Percentiles rank a stretch among this genome's conserved stretches.
These are phyloP conservation scores for Laspeyria flexula DNA, from an alignment of 2,888 invertebrate genomes.

Conservation along the genomic window DNA sequence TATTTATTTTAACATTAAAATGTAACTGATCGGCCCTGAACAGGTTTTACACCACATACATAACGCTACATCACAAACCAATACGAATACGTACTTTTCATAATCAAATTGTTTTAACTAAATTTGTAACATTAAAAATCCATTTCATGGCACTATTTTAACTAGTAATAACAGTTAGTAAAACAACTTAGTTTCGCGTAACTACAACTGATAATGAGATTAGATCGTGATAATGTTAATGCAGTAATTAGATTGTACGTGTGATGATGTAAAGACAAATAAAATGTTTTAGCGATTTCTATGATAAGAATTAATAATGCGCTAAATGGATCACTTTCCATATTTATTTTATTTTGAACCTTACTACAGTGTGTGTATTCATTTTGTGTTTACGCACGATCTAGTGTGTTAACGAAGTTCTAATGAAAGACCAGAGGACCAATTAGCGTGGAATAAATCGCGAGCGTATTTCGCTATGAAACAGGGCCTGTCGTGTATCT, in stretches of 20 bases:
- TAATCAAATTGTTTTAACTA: not conserved
- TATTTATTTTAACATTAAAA: slow-evolving; percentile 39
- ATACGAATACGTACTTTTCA: slow-evolving; percentile 14
- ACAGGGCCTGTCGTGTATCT: slow-evolving; percentile 17
- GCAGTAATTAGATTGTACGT: slow-evolving; percentile 44
- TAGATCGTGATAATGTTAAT: slow-evolving; percentile 43
- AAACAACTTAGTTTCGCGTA: slow-evolving; percentile 32
- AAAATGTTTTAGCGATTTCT: slow-evolving; percentile 20
- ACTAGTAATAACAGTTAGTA: slow-evolving; percentile 16
- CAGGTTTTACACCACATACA: slow-evolving; percentile 16
- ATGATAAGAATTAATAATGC: slow-evolving; percentile 20
- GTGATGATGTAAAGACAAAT: slow-evolving; percentile 38
- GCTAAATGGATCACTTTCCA: not conserved
- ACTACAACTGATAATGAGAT: slow-evolving; percentile 41
- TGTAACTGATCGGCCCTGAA: slow-evolving; percentile 30
- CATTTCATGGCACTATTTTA: slow-evolving; percentile 9
- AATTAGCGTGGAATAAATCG: slow-evolving; percentile 41
- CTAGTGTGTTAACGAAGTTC: slow-evolving; percentile 31
- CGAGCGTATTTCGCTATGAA: slow-evolving; percentile 24
- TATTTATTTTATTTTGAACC: not conserved
- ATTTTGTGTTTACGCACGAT: slow-evolving; percentile 26
- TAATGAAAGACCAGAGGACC: slow-evolving; percentile 43
- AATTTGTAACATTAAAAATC: slow-evolving; percentile 3
- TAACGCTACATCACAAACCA: slow-evolving; percentile 18
- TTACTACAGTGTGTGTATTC: not conserved